These are phyloP conservation scores for Saccostrea glomerata DNA, from an alignment of 1,140 invertebrate species.

Conservation along the genomic window DNA sequence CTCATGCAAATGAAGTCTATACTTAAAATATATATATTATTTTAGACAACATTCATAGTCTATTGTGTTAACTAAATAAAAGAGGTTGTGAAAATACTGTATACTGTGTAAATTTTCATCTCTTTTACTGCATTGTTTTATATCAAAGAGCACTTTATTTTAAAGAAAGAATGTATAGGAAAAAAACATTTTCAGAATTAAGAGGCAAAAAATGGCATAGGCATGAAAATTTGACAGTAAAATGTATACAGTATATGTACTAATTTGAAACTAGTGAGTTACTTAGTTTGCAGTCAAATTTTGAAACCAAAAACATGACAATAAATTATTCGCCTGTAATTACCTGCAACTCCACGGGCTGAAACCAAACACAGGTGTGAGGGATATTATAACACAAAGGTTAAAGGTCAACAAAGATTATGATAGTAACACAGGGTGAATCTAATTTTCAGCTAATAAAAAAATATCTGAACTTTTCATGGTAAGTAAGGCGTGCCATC, in stretches of 20 bases:
- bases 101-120: too few species aligned
- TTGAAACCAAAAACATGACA: background rate
- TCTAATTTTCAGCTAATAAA: too few species aligned
- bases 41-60: slow-evolving; percentile 27
- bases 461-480: too few species aligned
- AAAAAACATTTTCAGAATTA: too few species aligned
- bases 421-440: background rate
- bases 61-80: slow-evolving; percentile 17
- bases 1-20: background rate
- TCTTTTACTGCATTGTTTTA: too few species aligned
- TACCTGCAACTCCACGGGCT: slow-evolving; percentile 8
- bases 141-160: too few species aligned
- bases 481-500: too few species aligned
- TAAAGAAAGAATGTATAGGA: too few species aligned
- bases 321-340: background rate
- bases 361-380: slow-evolving; percentile 1
- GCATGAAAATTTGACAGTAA: too few species aligned
- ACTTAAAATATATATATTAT: slow-evolving; percentile 15
- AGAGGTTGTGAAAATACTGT: background rate
- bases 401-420: background rate
- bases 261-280: background rate
- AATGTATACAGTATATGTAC: background rate
- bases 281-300: background rate
- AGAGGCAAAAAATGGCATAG: too few species aligned
- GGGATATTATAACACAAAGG: background rate